Evolutionary conservation across 1,140 invertebrate genomes (phyloP).

Genomic region (Choristoneura fumiferana): DNA sequence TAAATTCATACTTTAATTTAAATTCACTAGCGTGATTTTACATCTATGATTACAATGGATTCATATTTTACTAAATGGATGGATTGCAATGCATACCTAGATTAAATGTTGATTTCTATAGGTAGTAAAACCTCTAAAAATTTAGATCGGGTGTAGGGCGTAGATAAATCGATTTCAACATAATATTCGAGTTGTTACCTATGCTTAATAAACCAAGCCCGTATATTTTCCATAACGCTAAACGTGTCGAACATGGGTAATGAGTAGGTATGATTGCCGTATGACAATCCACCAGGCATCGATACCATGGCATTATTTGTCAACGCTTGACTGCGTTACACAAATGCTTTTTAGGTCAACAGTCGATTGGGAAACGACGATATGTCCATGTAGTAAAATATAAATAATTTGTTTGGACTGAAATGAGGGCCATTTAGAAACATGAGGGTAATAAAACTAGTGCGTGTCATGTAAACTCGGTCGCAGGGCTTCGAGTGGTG

Average conservation of each 20-base stretch:
- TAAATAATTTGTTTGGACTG: conserved; percentile 76
- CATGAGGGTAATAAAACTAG: conserved; percentile 78
- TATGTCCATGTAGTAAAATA: conserved; percentile 74
- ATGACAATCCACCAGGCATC: conserved; percentile 38
- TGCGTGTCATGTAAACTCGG: conserved; percentile 72
- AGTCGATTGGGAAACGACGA: conserved; percentile 74
- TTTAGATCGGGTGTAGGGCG: too few species aligned
- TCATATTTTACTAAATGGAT: too few species aligned
- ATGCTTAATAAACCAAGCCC: neutral
- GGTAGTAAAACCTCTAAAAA: too few species aligned
- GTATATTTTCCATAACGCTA: conserved; percentile 17
- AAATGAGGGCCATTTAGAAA: conserved; percentile 78
- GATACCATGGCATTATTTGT: conserved; percentile 63
- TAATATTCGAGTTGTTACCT: too few species aligned
- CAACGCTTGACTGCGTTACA: conserved; percentile 69
- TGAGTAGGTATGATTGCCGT: conserved; percentile 21
- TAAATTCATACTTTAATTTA: too few species aligned
- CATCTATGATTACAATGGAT: too few species aligned
- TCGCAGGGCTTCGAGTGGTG: conserved; percentile 45
- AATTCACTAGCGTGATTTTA: too few species aligned
- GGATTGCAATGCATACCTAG: too few species aligned
- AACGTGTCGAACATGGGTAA: conserved; percentile 12
- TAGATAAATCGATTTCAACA: too few species aligned
- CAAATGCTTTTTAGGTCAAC: conserved; percentile 73
- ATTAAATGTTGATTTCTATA: too few species aligned